A percentile compares a stretch with the other conserved stretches of the same genome.
phyloP scores from a whole-genome alignment of 2,113 vertebrate species.

The Sinocyclocheilus anshuiensis region DNA sequence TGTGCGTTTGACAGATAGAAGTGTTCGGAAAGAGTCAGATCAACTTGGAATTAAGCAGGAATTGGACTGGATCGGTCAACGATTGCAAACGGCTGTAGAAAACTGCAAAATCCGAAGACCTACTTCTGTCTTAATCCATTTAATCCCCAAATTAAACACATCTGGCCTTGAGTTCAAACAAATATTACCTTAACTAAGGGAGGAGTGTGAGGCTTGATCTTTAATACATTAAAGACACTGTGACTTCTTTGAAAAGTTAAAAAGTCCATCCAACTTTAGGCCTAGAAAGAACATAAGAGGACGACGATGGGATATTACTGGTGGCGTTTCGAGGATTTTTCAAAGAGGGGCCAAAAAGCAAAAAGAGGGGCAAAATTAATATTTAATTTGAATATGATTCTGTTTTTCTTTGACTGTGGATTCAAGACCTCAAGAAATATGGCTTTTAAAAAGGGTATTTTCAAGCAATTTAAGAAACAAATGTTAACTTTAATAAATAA shows the following conservation, averaged over 20 bases:
- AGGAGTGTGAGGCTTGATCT: conserved; percentile 10
- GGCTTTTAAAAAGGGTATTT: neutral
- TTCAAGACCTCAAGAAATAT: neutral
- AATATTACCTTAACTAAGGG: conserved; percentile 36
- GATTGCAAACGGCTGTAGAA: neutral
- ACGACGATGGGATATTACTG: neutral
- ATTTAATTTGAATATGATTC: neutral
- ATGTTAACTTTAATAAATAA: neutral
- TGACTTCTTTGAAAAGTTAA: conserved; percentile 22
- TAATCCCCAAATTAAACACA: neutral
- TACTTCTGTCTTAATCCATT: conserved; percentile 22
- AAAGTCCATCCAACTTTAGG: neutral
- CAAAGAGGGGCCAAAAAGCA: neutral
- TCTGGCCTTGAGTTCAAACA: conserved; percentile 37
- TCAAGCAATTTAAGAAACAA: neutral
- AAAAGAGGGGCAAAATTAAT: neutral
- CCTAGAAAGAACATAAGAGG: neutral
- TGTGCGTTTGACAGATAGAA: neutral
- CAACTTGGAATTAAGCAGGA: neutral
- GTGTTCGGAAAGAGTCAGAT: neutral
- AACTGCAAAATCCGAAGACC: neutral
- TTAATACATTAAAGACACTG: conserved; percentile 24
- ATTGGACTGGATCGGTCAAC: neutral
- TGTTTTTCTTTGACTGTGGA: neutral
- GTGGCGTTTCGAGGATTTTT: neutral